phyloP scores from a whole-genome alignment of 2,797 vertebrate genomes.

The Borostomias antarcticus region DNA sequence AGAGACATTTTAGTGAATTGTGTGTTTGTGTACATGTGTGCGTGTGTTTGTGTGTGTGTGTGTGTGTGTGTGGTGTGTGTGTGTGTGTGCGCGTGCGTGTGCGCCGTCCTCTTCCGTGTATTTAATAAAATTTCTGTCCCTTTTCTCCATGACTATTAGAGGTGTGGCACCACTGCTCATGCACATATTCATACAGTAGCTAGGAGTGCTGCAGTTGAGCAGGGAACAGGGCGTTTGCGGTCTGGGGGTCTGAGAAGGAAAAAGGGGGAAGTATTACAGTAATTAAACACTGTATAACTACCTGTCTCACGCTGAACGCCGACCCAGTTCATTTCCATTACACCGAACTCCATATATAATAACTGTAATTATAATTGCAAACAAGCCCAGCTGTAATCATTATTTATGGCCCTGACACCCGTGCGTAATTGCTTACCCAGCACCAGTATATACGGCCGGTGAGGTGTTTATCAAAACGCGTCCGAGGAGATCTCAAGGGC shows the following conservation, averaged over 20 bases:
- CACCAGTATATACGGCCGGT: too few relatives aligned
- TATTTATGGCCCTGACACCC: too few relatives aligned
- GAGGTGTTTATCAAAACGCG: too few relatives aligned
- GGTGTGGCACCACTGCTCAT: conserved; percentile 43
- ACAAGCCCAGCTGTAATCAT: conserved; percentile 65
- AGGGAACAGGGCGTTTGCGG: too few relatives aligned
- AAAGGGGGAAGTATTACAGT: too few relatives aligned
- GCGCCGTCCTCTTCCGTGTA: conserved; percentile 40
- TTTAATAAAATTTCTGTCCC: conserved; percentile 72
- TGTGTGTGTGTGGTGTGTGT: not conserved
- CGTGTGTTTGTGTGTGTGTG: conserved; percentile 20
- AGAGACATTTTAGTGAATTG: conserved; percentile 21
- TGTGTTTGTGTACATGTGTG: conserved; percentile 13
- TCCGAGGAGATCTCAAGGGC: too few relatives aligned
- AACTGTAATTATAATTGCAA: conserved; percentile 74
- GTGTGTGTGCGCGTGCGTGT: not conserved
- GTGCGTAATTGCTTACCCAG: too few relatives aligned
- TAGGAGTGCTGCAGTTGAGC: too few relatives aligned
- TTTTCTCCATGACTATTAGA: conserved; percentile 50
- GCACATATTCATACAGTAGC: conserved; percentile 58
- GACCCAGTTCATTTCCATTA: conserved; percentile 64
- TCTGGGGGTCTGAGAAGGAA: too few relatives aligned
- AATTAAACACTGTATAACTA: conserved; percentile 38
- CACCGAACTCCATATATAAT: conserved; percentile 66
- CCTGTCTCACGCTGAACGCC: conserved; percentile 55